phyloP scores from a whole-genome alignment of 1,140 invertebrate genomes.

The Eurytemora carolleeae region DNA sequence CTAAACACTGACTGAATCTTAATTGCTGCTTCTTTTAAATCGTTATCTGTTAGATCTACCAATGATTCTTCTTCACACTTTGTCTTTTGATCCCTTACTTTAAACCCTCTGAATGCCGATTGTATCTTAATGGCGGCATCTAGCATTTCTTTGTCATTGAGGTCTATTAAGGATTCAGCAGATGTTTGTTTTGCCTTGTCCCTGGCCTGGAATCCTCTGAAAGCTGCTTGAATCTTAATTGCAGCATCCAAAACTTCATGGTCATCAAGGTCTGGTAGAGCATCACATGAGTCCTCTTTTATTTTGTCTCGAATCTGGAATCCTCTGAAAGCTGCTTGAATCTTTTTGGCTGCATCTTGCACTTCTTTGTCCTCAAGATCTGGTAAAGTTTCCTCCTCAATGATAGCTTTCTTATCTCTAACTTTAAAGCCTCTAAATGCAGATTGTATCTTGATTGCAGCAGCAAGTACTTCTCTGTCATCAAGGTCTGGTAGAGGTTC shows the following conservation, averaged over 20 bases:
- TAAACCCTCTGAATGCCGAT: constrained; percentile 45
- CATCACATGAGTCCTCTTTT: too few species aligned
- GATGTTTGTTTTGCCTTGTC: not conserved
- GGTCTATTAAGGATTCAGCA: not conserved
- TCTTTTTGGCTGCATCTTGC: constrained; percentile 1
- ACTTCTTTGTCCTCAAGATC: constrained; percentile 2
- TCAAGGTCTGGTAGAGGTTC: constrained; percentile 6
- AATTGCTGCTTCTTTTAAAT: constrained; percentile 4
- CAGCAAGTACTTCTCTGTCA: not conserved
- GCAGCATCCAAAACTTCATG: constrained; percentile 10
- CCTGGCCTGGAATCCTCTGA: constrained; percentile 4
- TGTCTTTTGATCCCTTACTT: constrained; percentile 22
- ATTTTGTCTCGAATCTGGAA: too few species aligned
- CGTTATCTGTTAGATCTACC: not conserved
- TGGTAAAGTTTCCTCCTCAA: not conserved
- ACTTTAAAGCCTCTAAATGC: constrained; percentile 7
- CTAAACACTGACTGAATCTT: constrained; percentile 13
- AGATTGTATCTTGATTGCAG: constrained; percentile 12
- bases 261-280: constrained; percentile 3
- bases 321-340: constrained; percentile 10
- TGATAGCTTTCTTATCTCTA: not conserved
- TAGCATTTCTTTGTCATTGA: not conserved
- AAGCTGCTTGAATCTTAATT: constrained; percentile 15
- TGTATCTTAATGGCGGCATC: constrained; percentile 51
- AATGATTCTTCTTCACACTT: not conserved